phyloP scores from a whole-genome alignment of 1,140 invertebrate species.

The Uloborus diversus region DNA sequence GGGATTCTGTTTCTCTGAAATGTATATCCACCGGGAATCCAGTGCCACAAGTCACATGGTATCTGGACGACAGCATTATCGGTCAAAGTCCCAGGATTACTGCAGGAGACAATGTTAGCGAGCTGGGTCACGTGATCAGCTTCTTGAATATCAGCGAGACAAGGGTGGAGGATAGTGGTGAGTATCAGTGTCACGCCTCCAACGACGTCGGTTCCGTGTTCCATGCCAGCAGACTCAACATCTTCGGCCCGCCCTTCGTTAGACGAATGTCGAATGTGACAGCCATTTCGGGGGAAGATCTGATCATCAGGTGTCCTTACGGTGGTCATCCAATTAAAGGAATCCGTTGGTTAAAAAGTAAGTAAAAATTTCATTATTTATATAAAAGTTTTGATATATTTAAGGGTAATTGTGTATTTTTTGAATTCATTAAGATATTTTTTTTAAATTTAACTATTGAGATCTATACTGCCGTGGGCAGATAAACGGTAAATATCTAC shows the following conservation, averaged over 20 bases:
- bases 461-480: background rate
- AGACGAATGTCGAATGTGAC: constrained; percentile 91
- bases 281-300: constrained; percentile 84
- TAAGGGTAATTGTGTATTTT: background rate
- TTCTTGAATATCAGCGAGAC: constrained; percentile 66
- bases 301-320: constrained; percentile 89
- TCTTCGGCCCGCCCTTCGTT: constrained; percentile 81
- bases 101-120: constrained; percentile 74
- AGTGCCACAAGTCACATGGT: constrained; percentile 92
- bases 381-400: background rate
- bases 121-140: constrained; percentile 64
- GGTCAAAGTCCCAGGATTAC: constrained; percentile 22
- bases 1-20: constrained; percentile 53
- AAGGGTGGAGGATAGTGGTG: constrained; percentile 64
- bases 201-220: constrained; percentile 59
- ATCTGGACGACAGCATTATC: constrained; percentile 77
- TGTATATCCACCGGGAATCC: constrained; percentile 89
- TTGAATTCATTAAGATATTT: background rate
- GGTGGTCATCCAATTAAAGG: constrained; percentile 89
- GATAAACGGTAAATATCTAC: background rate
- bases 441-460: background rate
- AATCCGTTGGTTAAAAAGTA: constrained; percentile 88
- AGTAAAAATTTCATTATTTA: background rate
- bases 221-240: constrained; percentile 86
- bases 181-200: constrained; percentile 64